These are phyloP conservation scores for Astreopora myriophthalma DNA, from an alignment of 64 coral and sea anemone genomes.

Conservation along the genomic window DNA sequence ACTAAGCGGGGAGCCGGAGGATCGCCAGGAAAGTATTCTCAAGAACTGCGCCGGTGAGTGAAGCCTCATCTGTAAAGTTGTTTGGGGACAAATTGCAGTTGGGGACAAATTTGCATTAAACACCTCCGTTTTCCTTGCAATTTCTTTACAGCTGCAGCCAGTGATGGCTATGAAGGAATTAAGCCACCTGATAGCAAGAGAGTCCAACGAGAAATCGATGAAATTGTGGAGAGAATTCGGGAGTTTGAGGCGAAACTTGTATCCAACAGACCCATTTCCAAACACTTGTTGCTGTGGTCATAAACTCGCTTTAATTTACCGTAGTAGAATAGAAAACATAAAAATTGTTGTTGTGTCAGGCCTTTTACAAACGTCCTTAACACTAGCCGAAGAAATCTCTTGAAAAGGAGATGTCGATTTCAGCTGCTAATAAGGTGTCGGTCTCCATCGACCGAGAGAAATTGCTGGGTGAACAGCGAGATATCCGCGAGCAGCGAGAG, in stretches of 20 bases:
- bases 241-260: conserved; percentile 52
- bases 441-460: conserved; percentile 16
- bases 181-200: conserved; percentile 48
- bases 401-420: not conserved
- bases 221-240: conserved; percentile 23
- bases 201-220: conserved; percentile 45
- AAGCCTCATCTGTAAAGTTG: not conserved
- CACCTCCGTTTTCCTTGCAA: not conserved
- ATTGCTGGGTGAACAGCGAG: conserved; percentile 54
- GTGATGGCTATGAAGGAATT: not conserved
- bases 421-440: not conserved
- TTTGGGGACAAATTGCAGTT: not conserved
- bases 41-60: not conserved
- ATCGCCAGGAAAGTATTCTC: not conserved
- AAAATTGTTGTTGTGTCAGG: not conserved
- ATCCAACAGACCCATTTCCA: not conserved
- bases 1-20: not conserved
- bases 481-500: conserved; percentile 53
- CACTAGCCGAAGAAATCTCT: not conserved
- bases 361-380: not conserved
- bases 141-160: not conserved
- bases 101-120: not conserved
- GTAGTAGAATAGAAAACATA: not conserved
- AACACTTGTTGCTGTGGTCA: conserved; percentile 11
- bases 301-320: not conserved